Base-by-base conservation (phyloP, 23 tunicate genomes). In the Ascidia mentula region DNA sequence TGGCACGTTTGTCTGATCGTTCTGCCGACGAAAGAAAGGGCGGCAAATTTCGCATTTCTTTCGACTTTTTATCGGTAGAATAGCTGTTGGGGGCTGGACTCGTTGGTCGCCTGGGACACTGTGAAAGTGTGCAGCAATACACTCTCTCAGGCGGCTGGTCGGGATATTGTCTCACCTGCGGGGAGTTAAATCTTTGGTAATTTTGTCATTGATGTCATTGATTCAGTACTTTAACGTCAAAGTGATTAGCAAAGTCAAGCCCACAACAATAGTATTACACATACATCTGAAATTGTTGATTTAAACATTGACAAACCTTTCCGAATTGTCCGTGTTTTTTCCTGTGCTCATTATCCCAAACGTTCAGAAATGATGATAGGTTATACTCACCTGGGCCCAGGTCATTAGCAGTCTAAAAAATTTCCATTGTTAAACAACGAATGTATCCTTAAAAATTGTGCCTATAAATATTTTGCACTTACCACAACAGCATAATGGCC, bases 321-420 rank as follows among this genome's bases (percentile, higher is more conserved):
- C 89, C 89, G 32, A 92, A 83, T 40, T 85, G 80, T 36, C 97
- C 97, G 40, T 92, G 97, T 31, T 83, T 75, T 38, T 77, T 40
- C 31, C 76, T 76, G 73, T 79, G 86, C 37, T 69, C 79, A 39
- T 79, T 80, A 7, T 79, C 83, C 89, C 83, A 87, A 6, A 40
- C 73, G 42, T 92, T 88, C 38, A 83, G 31, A 83, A 82, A 87
- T 20, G 84, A 72, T 8, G 82, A 61, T 42, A 83, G 40, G 42
- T 69, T 76, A 45, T 92, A 92, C 80, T 92, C 87, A 60, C 97
- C 97, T 17, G 97, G 97, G n/a, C 97, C 92, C 26, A 92, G 73
- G 31, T 92, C 83, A 69, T 80, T 45, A 26, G 82, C 69, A 59
- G 40, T 60, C 89, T 85, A 40, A n/a, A n/a, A n/a, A n/a, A n/a